phyloP scores from a whole-genome alignment of 2,113 vertebrate genomes.

The Ammospiza nelsoni region DNA sequence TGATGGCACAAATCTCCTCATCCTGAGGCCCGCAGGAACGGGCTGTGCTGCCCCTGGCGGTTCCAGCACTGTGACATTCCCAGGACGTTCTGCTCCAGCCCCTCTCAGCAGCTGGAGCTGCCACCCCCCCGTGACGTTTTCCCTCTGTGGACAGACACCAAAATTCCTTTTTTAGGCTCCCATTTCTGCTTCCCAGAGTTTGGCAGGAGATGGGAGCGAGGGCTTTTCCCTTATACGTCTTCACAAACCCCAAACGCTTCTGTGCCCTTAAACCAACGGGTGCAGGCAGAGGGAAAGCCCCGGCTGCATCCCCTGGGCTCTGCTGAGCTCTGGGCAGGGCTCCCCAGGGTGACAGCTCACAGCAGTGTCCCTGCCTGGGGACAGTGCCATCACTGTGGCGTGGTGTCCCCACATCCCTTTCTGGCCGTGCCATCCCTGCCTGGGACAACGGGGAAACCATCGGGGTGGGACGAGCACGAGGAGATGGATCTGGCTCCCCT shows the following conservation, averaged over 20 bases:
- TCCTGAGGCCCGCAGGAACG: fast-evolving
- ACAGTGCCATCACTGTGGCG: not conserved
- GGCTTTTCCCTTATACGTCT: not conserved
- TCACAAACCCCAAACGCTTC: fast-evolving
- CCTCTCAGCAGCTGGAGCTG: not conserved
- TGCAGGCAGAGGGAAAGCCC: fast-evolving
- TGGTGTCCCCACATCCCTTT: not conserved
- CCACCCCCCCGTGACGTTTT: fast-evolving
- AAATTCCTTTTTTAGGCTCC: not conserved
- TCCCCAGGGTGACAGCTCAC: not conserved
- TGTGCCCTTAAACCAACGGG: fast-evolving
- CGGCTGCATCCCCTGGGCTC: not conserved
- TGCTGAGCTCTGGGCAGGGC: too few relatives aligned
- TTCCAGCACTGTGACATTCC: fast-evolving
- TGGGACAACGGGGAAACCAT: not conserved
- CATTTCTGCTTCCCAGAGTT: not conserved
- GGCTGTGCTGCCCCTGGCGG: not conserved
- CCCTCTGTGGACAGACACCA: not conserved
- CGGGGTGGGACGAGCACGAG: fast-evolving
- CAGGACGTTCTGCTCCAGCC: not conserved
- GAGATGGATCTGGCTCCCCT: not conserved
- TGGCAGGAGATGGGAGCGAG: fast-evolving
- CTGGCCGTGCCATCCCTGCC: not conserved
- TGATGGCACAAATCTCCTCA: fast-evolving
- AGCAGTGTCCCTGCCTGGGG: not conserved